These are phyloP conservation scores for Orbicella faveolata DNA, from an alignment of 64 coral and sea anemone species.

Conservation along the genomic window DNA sequence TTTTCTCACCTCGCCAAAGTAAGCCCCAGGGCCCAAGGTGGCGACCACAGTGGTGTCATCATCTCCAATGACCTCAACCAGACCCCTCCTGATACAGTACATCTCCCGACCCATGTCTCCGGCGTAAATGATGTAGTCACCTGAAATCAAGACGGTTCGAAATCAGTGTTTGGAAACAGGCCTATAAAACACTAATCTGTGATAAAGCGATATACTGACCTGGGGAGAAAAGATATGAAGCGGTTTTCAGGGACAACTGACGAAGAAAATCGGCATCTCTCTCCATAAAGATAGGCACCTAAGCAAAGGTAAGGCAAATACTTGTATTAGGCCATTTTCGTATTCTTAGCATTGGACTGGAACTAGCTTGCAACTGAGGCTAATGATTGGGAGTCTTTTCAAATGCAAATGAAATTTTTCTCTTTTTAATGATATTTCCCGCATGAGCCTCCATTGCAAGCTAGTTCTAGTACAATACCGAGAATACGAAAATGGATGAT, in stretches of 20 bases:
- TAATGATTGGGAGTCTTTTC: no score
- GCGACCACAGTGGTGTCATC: conserved; percentile 57
- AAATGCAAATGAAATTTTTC: no score
- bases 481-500: neutral
- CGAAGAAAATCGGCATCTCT: conserved; percentile 64
- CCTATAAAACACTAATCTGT: neutral
- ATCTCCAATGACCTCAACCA: conserved; percentile 80
- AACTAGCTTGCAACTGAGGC: no score
- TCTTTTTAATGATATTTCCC: no score
- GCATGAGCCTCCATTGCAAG: no score
- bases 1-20: conserved; percentile 82
- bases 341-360: no score
- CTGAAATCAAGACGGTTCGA: neutral
- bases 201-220: conserved; percentile 27
- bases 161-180: neutral
- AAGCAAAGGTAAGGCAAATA: neutral
- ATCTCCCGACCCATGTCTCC: conserved; percentile 97
- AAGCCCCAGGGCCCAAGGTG: conserved; percentile 78
- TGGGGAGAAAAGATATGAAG: conserved; percentile 82
- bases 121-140: conserved; percentile 74
- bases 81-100: conserved; percentile 82
- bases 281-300: conserved; percentile 92
- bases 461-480: no score
- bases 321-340: no score
- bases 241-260: conserved; percentile 62